phyloP scores from a whole-genome alignment of 2,797 vertebrate genomes.

The Lithobates pipiens region DNA sequence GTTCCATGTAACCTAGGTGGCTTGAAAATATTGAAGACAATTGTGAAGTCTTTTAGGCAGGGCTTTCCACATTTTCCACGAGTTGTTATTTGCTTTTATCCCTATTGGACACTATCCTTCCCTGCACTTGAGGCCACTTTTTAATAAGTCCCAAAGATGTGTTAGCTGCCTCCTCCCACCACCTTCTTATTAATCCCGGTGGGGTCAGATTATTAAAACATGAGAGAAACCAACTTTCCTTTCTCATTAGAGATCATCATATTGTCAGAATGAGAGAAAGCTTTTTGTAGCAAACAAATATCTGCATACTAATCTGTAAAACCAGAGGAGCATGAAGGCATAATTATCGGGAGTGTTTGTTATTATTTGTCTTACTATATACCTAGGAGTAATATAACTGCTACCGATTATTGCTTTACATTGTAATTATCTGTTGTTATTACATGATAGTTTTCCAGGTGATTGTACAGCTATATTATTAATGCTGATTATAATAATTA shows the following conservation, averaged over 20 bases:
- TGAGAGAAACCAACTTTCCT: neutral
- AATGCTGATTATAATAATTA: no score
- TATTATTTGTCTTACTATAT: slow-evolving; percentile 2
- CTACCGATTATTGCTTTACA: neutral
- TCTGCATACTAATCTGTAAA: slow-evolving; percentile 1
- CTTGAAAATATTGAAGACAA: no score
- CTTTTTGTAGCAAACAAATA: neutral
- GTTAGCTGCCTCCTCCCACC: neutral
- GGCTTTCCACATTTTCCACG: no score
- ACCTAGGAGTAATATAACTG: neutral
- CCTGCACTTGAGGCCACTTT: neutral
- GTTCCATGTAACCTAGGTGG: no score
- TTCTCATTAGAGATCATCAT: neutral
- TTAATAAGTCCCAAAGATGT: neutral
- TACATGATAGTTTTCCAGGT: no score
- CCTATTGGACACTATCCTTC: neutral
- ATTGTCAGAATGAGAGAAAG: slow-evolving; percentile 1
- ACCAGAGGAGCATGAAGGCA: neutral
- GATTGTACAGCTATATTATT: no score
- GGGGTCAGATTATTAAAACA: slow-evolving; percentile 1
- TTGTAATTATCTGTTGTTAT: neutral
- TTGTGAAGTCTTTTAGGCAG: no score
- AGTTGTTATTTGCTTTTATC: no score
- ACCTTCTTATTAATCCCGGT: neutral
- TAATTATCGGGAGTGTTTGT: neutral